A percentile compares a stretch with the other conserved stretches of the same genome.
Conservation (phyloP, 2,888 invertebrate genomes). For the Branchellion lobata region DNA sequence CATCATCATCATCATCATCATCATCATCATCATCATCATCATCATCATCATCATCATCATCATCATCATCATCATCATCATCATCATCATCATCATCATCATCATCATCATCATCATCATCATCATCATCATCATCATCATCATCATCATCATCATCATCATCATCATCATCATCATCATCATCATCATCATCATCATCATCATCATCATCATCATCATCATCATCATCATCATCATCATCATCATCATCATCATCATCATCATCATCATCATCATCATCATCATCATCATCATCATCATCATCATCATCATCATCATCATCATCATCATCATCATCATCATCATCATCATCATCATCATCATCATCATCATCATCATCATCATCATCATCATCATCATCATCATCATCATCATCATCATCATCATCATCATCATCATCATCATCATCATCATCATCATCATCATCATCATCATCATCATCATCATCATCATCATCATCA, state of each 20-base stretch:
- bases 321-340: constrained; percentile 15
- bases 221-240: constrained; percentile 8
- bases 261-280: constrained; percentile 15
- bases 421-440: constrained; percentile 14
- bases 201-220: constrained; percentile 11
- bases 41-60: constrained; percentile 44
- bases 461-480: constrained; percentile 15
- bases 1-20: not conserved
- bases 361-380: constrained; percentile 11
- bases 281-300: constrained; percentile 15
- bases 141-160: constrained; percentile 19
- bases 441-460: constrained; percentile 15
- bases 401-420: constrained; percentile 8
- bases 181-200: constrained; percentile 15
- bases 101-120: constrained; percentile 33
- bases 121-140: not conserved
- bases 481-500: constrained; percentile 15
- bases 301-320: constrained; percentile 15
- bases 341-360: constrained; percentile 11
- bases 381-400: constrained; percentile 11
- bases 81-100: constrained; percentile 42
- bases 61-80: constrained; percentile 41
- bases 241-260: constrained; percentile 14
- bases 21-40: constrained; percentile 42
- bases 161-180: constrained; percentile 21